Conservation (phyloP, 2,888 invertebrate species). For the Drosophila recens region DNA sequence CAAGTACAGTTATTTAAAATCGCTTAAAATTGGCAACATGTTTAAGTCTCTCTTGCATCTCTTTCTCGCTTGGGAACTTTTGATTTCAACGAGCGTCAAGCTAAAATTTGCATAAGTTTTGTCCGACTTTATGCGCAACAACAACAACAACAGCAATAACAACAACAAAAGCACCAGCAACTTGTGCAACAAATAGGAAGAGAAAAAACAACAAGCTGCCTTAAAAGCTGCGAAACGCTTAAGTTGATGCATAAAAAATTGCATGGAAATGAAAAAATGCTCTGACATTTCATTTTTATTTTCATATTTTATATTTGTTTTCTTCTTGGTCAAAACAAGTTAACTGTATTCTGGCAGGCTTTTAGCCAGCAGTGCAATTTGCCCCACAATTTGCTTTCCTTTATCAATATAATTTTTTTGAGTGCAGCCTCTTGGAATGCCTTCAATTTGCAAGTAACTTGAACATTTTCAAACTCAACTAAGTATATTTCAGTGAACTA, state of each 20-base stretch:
- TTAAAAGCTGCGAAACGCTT: constrained; percentile 12
- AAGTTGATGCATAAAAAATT: constrained; percentile 48
- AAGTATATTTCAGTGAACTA: neutral
- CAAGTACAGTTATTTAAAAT: constrained; percentile 64
- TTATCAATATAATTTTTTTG: constrained; percentile 10
- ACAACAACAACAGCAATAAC: constrained; percentile 24
- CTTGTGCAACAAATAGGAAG: constrained; percentile 10
- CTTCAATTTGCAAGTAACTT: constrained; percentile 13
- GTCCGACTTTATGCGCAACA: constrained; percentile 37
- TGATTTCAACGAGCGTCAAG: constrained; percentile 51
- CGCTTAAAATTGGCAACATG: constrained; percentile 75
- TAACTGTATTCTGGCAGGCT: constrained; percentile 6
- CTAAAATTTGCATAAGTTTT: constrained; percentile 73
- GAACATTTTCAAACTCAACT: constrained; percentile 4
- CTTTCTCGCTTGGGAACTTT: constrained; percentile 49
- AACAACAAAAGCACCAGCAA: constrained; percentile 15
- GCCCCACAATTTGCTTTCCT: constrained; percentile 17
- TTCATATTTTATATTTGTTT: neutral
- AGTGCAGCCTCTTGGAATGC: constrained; percentile 8
- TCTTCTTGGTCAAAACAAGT: neutral
- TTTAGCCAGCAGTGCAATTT: constrained; percentile 8
- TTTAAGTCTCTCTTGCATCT: constrained; percentile 33
- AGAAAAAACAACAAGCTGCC: constrained; percentile 20
- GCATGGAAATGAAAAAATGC: constrained; percentile 49
- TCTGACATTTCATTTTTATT: constrained; percentile 11